Percentiles rank a stretch among this genome's conserved stretches.
phyloP scores from a whole-genome alignment of 2,113 vertebrate genomes.

The Symphodus melops region DNA sequence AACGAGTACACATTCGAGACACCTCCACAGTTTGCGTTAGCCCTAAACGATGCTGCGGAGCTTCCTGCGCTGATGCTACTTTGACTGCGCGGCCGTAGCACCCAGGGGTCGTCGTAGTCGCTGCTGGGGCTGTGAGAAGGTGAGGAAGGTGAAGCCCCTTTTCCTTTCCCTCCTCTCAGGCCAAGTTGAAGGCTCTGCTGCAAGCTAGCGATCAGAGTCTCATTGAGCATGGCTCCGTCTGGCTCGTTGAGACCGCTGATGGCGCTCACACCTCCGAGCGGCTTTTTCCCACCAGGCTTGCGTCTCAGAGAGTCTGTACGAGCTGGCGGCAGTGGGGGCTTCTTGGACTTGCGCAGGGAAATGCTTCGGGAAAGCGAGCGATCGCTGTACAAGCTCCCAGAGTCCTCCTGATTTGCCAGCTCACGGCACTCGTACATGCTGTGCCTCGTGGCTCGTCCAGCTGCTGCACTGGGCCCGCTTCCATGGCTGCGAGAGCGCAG shows the following conservation, averaged over 20 bases:
- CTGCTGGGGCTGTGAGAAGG: conserved; percentile 95
- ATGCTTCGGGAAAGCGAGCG: conserved; percentile 90
- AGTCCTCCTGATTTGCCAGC: conserved; percentile 81
- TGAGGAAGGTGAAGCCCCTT: conserved; percentile 87
- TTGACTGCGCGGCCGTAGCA: conserved; percentile 91
- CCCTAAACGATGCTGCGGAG: conserved; percentile 86
- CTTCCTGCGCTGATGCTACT: conserved; percentile 90
- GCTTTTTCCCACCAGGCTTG: conserved; percentile 85
- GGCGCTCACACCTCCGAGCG: conserved; percentile 60
- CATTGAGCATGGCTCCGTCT: conserved; percentile 87
- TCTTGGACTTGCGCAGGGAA: conserved; percentile 94
- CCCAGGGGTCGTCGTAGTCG: conserved; percentile 95
- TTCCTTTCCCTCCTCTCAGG: conserved; percentile 80
- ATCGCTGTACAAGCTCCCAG: conserved; percentile 81
- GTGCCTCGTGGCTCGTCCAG: conserved; percentile 85
- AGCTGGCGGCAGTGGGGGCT: conserved; percentile 92
- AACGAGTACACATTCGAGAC: conserved; percentile 88
- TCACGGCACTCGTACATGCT: conserved; percentile 89
- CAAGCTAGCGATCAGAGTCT: conserved; percentile 91
- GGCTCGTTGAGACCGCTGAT: conserved; percentile 44
- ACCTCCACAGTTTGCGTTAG: conserved; percentile 67
- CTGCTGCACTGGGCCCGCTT: conserved; percentile 65
- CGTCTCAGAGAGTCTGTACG: conserved; percentile 95
- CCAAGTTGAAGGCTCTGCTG: conserved; percentile 93
- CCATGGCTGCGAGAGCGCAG: conserved; percentile 80